These are phyloP conservation scores for Lordiphosa mommai DNA, from an alignment of 1,140 invertebrate species.

Conservation along the genomic window DNA sequence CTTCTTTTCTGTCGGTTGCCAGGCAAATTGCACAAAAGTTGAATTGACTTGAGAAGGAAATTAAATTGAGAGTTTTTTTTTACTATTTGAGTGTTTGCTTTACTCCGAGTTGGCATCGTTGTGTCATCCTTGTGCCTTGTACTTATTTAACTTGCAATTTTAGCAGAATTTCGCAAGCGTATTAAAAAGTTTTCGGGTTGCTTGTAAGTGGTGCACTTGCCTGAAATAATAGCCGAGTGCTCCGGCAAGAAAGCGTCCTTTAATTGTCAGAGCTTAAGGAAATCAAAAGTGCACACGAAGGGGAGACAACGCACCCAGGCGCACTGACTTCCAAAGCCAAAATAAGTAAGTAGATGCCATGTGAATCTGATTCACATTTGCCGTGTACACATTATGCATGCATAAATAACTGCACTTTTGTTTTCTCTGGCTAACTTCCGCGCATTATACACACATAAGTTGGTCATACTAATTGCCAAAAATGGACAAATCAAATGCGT, in stretches of 20 bases:
- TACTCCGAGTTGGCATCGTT: conserved; percentile 21
- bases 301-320: not conserved
- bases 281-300: conserved; percentile 46
- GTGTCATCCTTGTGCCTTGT: conserved; percentile 26
- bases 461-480: conserved; percentile 44
- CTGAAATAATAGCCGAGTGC: conserved; percentile 47
- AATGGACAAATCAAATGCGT: conserved; percentile 20
- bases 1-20: conserved; percentile 34
- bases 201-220: conserved; percentile 43
- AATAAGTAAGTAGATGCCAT: no score
- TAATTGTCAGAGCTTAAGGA: conserved; percentile 46
- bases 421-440: conserved; percentile 17
- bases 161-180: conserved; percentile 43
- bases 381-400: no score
- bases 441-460: conserved; percentile 27
- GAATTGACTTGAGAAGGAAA: conserved; percentile 71
- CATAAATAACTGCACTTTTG: no score
- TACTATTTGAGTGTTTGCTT: conserved; percentile 38
- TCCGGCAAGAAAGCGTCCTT: conserved; percentile 22
- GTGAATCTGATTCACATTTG: no score
- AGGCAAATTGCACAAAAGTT: conserved; percentile 72
- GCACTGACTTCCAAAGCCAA: no score
- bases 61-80: conserved; percentile 65
- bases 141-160: conserved; percentile 61
- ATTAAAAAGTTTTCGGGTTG: conserved; percentile 54